These are phyloP conservation scores for Chaetophractus vellerosus DNA, from an alignment of 2,797 vertebrate genomes.

Conservation along the genomic window DNA sequence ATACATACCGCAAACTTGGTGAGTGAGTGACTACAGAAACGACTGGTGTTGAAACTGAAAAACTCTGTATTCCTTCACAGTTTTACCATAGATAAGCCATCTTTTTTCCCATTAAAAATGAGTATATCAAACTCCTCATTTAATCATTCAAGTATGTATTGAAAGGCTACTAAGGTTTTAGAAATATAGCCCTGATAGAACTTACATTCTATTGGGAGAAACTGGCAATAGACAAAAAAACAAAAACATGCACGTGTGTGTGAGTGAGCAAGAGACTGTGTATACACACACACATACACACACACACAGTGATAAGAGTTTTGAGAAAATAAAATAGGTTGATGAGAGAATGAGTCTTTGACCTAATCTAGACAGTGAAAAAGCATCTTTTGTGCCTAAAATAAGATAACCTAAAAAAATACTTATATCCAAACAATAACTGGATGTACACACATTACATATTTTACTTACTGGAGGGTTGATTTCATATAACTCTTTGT, in stretches of 20 bases:
- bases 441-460: neutral
- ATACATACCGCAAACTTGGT: neutral
- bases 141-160: neutral
- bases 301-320: neutral
- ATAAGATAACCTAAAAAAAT: neutral
- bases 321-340: neutral
- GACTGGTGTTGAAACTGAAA: neutral
- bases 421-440: neutral
- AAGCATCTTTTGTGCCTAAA: neutral
- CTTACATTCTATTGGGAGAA: neutral
- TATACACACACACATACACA: neutral
- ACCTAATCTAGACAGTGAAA: neutral
- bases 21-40: neutral
- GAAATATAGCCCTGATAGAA: neutral
- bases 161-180: neutral
- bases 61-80: neutral
- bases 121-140: slow-evolving; percentile 13
- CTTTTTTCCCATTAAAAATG: neutral
- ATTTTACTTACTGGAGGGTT: slow-evolving; percentile 94
- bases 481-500: slow-evolving; percentile 97
- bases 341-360: neutral
- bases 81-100: neutral
- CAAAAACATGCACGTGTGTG: neutral
- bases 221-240: neutral
- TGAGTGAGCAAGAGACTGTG: neutral